A percentile compares a stretch with the other conserved stretches of the same genome.
Evolutionary conservation across 37 sponge, comb jelly and placozoan species (phyloP).

Genomic region (Halichondria panicea): DNA sequence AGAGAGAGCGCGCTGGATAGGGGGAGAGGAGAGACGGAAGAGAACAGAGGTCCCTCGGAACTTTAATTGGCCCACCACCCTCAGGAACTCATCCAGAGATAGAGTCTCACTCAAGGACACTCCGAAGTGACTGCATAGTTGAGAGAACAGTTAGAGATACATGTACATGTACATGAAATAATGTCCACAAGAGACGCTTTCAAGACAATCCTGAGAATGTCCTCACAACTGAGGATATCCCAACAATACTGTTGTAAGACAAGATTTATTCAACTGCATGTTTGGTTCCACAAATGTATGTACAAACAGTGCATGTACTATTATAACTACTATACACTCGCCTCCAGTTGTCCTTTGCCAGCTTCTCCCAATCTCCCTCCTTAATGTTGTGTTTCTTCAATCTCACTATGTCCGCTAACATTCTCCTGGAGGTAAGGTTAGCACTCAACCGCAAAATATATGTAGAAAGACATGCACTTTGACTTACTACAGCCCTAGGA

Average conservation of each 20-base stretch:
- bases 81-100: constrained; percentile 65
- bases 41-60: constrained; percentile 92
- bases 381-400: constrained; percentile 11
- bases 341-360: constrained; percentile 51
- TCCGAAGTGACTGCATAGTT: constrained; percentile 14
- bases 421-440: constrained; percentile 13
- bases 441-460: neutral
- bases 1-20: constrained; percentile 28
- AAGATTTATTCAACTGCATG: no score
- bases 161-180: neutral
- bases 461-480: no score
- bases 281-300: no score
- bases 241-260: no score
- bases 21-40: constrained; percentile 74
- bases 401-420: constrained; percentile 39
- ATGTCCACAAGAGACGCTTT: no score
- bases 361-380: constrained; percentile 19
- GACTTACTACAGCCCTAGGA: no score
- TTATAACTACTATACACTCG: no score
- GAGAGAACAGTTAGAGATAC: no score
- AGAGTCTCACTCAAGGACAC: constrained; percentile 32
- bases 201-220: no score
- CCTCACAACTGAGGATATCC: no score
- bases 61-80: constrained; percentile 86
- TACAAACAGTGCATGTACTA: no score